Evolutionary conservation across 1,140 invertebrate genomes (phyloP).

Genomic region (Agraylea sexmaculata): DNA sequence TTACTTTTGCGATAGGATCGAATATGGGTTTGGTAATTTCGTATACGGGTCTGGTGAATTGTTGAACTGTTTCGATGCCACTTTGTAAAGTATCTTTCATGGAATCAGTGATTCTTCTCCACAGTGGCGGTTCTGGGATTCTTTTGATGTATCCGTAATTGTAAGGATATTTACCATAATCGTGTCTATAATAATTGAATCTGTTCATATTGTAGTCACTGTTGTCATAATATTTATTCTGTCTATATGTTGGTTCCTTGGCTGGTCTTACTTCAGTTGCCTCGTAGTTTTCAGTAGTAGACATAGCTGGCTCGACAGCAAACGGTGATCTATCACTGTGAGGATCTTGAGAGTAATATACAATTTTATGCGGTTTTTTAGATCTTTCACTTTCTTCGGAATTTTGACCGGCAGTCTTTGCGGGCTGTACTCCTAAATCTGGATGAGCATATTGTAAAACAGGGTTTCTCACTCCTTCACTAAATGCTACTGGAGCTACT

Average conservation of each 20-base stretch:
- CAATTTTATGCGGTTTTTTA: conserved; percentile 33
- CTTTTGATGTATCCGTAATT: conserved; percentile 40
- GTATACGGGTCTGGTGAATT: conserved; percentile 39
- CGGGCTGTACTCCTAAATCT: conserved; percentile 61
- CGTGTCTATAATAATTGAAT: conserved; percentile 38
- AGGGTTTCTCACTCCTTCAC: conserved; percentile 56
- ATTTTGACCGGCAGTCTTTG: conserved; percentile 42
- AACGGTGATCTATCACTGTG: conserved; percentile 32
- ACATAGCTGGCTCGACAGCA: conserved; percentile 26
- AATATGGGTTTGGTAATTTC: conserved; percentile 42
- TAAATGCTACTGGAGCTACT: conserved; percentile 41
- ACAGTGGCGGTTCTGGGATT: conserved; percentile 48
- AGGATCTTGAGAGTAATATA: conserved; percentile 26
- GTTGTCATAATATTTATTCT: conserved; percentile 40
- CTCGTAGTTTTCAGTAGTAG: conserved; percentile 34
- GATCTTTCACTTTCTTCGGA: conserved; percentile 29
- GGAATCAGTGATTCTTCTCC: conserved; percentile 57
- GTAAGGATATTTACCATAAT: conserved; percentile 40
- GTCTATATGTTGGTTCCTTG: conserved; percentile 35
- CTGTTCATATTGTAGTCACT: conserved; percentile 39
- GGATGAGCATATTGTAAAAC: conserved; percentile 68
- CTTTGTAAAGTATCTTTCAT: conserved; percentile 58
- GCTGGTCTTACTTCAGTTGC: conserved; percentile 39
- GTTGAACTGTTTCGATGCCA: conserved; percentile 54
- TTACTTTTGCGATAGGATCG: conserved; percentile 53